These are phyloP conservation scores for Canis aureus DNA, from an alignment of 2,113 vertebrate species.

Conservation along the genomic window DNA sequence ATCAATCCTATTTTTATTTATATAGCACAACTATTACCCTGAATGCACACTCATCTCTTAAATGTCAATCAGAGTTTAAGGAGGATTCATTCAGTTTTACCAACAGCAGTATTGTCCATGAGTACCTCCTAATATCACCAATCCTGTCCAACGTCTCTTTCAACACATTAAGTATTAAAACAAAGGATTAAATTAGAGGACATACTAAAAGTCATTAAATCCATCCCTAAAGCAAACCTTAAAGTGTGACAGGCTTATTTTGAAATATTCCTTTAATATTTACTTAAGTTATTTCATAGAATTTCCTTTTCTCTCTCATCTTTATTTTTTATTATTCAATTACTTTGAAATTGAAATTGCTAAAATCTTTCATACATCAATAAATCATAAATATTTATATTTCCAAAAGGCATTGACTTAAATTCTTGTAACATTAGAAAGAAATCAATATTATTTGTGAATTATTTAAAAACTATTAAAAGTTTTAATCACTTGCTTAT, in stretches of 20 bases:
- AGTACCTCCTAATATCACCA: neutral
- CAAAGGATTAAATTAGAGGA: neutral
- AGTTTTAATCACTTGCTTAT: neutral
- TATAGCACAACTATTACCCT: neutral
- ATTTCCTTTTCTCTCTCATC: neutral
- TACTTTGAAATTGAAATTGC: neutral
- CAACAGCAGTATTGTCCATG: neutral
- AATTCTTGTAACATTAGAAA: neutral
- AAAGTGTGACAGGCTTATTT: neutral
- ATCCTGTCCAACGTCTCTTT: neutral
- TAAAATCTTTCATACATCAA: neutral
- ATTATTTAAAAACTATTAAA: neutral
- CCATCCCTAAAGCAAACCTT: neutral
- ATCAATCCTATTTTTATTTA: neutral
- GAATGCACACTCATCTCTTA: neutral
- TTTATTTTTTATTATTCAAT: neutral
- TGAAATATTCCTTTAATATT: neutral
- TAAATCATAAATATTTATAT: neutral
- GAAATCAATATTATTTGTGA: neutral
- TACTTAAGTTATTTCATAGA: neutral
- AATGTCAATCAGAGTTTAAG: conserved; percentile 41
- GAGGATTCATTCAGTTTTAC: neutral
- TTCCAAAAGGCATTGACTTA: neutral
- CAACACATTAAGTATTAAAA: conserved; percentile 3
- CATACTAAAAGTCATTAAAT: conserved; percentile 39